These are phyloP conservation scores for Cryptomyrus ogoouensis DNA, from an alignment of 2,113 vertebrate species.

Conservation along the genomic window DNA sequence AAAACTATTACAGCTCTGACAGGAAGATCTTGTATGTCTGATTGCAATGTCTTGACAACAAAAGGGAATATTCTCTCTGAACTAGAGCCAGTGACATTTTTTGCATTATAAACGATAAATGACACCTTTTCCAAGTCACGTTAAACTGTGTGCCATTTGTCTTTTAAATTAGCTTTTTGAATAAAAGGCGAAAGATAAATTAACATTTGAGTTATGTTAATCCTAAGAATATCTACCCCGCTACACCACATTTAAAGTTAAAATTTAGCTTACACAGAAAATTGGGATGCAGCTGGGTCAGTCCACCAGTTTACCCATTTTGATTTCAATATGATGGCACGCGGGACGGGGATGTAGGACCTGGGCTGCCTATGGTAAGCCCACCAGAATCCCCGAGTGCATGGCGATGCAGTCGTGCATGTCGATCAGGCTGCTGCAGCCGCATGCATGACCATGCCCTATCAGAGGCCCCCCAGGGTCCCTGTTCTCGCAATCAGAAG, in stretches of 20 bases:
- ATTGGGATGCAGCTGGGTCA: neutral
- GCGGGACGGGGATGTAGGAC: neutral
- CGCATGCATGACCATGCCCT: neutral
- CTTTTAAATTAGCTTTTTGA: neutral
- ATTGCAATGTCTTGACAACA: constrained; percentile 28
- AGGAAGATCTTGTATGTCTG: constrained; percentile 26
- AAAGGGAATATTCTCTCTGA: constrained; percentile 32
- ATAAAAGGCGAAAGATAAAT: neutral
- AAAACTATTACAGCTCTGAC: constrained; percentile 33
- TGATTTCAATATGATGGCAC: neutral
- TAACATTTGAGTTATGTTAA: neutral
- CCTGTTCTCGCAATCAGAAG: constrained; percentile 6
- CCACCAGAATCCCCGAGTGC: neutral
- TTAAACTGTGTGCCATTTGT: neutral
- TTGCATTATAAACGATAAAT: constrained; percentile 6
- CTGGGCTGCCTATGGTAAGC: neutral
- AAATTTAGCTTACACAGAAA: neutral
- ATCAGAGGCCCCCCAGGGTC: neutral
- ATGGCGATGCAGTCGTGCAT: neutral
- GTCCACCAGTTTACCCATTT: neutral
- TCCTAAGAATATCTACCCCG: neutral
- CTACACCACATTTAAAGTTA: neutral
- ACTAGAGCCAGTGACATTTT: constrained; percentile 26
- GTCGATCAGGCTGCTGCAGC: neutral
- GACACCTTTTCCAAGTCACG: constrained; percentile 1